Evolutionary conservation across 1,140 invertebrate species (phyloP), one percentile per base, ranked within the genome.

Genomic region (Heliconius hermathena): DNA sequence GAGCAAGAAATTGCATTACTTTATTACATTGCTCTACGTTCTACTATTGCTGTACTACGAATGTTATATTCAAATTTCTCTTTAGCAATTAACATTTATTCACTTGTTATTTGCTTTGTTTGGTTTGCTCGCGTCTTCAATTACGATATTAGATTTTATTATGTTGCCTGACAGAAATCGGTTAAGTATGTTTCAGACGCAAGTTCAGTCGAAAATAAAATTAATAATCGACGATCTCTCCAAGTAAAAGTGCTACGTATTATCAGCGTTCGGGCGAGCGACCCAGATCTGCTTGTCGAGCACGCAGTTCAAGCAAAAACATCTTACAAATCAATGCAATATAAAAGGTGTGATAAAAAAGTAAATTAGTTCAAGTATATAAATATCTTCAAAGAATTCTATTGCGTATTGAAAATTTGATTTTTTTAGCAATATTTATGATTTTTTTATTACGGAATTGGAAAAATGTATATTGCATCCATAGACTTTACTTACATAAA

Each of bases 231-330:
- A 76, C 87, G 88, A 91, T 89, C 87, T 91, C 86, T 89, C 86
- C 79, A 78, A 93, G 91, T 91, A 94, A 94, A 94, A 94, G 93
- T 93, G 87, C 85, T 90, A 80, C 79, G 90, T 90, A 90, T 91
- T 92, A 91, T 90, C 85, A 88, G 85, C 86, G 89, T 89, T 89
- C 84, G 82, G 85, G 83, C 84, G 82, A 80, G 76, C 88, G 93
- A 92, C 93, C 93, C 84, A 93, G 88, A 88, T 94, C 85, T 88
- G 81, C 77, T 73, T 83, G 83, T 82, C 85, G 79, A 84, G 81
- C 81, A 84, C 81, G 82, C 82, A 83, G 83, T 73, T 80, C 78
- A 66, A 76, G 86, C 87, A 93, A 93, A 93, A 93, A 92, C 87
- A 81, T 82, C 83, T 82, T 83, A 85, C 84, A 82, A 84, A 83